These are phyloP conservation scores for Drosophila subpulchrella DNA, from an alignment of 1,140 invertebrate species.

Conservation along the genomic window DNA sequence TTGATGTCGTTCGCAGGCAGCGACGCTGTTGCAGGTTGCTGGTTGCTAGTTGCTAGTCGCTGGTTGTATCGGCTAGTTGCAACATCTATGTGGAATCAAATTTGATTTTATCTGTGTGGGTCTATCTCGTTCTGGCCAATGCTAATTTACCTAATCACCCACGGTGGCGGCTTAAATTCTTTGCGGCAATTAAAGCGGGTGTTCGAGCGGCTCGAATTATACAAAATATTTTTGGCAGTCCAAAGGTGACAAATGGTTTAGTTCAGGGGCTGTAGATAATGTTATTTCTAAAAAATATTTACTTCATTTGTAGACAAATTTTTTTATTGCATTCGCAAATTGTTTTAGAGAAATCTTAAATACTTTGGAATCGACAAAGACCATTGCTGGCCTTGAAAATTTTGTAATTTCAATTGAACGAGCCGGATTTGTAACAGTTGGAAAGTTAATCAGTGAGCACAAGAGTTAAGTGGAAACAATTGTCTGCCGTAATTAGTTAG, in stretches of 20 bases:
- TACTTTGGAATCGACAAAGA: background rate
- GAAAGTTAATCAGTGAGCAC: conserved; percentile 18
- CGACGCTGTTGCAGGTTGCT: conserved; percentile 37
- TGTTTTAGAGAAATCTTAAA: background rate
- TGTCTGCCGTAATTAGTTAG: conserved; percentile 1
- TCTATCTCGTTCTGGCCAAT: conserved; percentile 32
- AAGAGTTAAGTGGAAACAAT: conserved; percentile 9
- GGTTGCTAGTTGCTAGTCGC: conserved; percentile 35
- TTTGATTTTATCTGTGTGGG: conserved; percentile 9
- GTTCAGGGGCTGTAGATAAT: background rate
- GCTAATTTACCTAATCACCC: conserved; percentile 64
- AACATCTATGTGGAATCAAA: conserved; percentile 38
- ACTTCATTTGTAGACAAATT: background rate
- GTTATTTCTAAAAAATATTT: background rate
- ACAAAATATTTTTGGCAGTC: conserved; percentile 4
- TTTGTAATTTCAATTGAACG: background rate
- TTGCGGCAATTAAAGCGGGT: conserved; percentile 53
- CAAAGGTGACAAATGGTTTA: conserved; percentile 2
- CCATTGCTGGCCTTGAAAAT: background rate
- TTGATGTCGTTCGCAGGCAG: conserved; percentile 74
- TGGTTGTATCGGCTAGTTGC: conserved; percentile 28
- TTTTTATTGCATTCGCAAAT: background rate
- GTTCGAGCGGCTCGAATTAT: conserved; percentile 33
- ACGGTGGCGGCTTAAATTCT: conserved; percentile 10
- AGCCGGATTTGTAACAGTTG: conserved; percentile 10